Base-by-base conservation (phyloP, 2,888 invertebrate species). In the Microctonus brassicae region DNA sequence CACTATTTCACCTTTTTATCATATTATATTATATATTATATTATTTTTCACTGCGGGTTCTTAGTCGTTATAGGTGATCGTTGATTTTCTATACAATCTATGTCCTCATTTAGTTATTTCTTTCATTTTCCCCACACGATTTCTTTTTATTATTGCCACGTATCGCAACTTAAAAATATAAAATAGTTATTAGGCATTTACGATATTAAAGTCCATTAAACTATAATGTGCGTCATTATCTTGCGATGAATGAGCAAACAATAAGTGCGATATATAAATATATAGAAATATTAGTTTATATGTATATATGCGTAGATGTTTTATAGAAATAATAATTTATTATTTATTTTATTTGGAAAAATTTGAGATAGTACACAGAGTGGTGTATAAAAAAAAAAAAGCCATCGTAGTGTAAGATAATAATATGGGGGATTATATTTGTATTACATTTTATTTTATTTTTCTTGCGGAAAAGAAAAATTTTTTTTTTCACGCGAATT, bases 11-110 rank as follows among this genome's bases (percentile, higher is more conserved):
- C 29, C 29, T n/a, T 53, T 39, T 64, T 34, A 34, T 34, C 60
- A 20, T 60, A 60, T 33, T 34, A 34, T 60, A 34, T 60, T 13
- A 22, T 60, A 60, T 60, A 34, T 11, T 13, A 57, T n/a, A n/a
- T n/a, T n/a, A n/a, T n/a, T 57, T 60, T 60, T 36, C 17, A 60
- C 34, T 20, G 11, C 33, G 11, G 5, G 60, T 34, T 57, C 55
- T 26, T 55, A 13, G 26, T 55, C 29, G 26, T 55, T n/a, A n/a
- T 29, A 55, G 55, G 33, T 39, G 61, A 34, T 39, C 61, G 22
- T 61, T 39, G 61, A 61, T 61, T 61, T 61, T 39, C 61, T 39
- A 22, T 24, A 9, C 34, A 26, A 61, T 39, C 20, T 61, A 55
- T 10, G 24, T 55, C 55, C 36, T 13, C 34, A 10, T 42, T 11